Conservation (phyloP, 2,113 vertebrate genomes). For the Apodemus sylvaticus region DNA sequence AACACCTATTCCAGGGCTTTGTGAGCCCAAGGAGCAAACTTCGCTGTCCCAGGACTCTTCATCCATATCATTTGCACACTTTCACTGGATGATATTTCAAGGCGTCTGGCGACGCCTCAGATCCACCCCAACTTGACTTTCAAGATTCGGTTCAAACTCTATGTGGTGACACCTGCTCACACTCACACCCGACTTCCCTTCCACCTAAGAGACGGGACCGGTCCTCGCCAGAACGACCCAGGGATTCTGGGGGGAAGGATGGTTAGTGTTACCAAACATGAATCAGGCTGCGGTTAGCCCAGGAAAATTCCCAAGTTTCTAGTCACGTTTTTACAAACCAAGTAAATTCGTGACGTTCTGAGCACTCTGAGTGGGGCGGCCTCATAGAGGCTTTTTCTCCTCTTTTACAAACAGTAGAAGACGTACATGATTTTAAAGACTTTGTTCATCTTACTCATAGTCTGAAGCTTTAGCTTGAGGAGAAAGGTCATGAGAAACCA, state of each 20-base stretch:
- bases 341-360: not conserved
- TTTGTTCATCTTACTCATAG: not conserved
- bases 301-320: not conserved
- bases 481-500: not conserved
- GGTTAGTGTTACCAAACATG: not conserved
- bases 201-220: not conserved
- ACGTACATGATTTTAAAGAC: fast-evolving
- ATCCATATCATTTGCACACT: not conserved
- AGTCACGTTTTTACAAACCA: not conserved
- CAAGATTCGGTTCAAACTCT: not conserved
- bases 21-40: not conserved
- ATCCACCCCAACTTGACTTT: not conserved
- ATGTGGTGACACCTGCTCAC: not conserved
- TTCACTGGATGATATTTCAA: not conserved
- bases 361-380: not conserved
- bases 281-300: not conserved
- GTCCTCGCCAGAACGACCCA: fast-evolving
- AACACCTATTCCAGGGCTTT: fast-evolving
- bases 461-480: not conserved
- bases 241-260: not conserved
- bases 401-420: not conserved
- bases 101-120: not conserved
- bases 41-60: fast-evolving
- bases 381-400: not conserved
- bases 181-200: not conserved